These are phyloP conservation scores for Araneus ventricosus DNA, from an alignment of 1,140 invertebrate species.

Conservation along the genomic window DNA sequence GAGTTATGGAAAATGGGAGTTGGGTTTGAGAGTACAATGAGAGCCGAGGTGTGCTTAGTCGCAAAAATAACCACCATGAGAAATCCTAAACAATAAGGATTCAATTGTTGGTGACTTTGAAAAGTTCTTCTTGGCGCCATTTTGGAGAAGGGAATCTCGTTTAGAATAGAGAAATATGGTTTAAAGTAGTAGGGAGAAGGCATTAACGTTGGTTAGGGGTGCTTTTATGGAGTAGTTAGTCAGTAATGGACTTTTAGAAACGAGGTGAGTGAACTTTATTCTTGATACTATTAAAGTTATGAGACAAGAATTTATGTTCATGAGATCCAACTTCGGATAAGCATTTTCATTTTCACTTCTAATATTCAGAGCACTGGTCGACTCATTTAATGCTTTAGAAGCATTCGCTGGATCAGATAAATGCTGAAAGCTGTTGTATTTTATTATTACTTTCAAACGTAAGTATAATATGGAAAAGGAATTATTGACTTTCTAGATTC, in stretches of 20 bases:
- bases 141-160: neutral
- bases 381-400: no score
- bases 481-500: no score
- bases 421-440: no score
- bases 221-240: neutral
- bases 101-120: neutral
- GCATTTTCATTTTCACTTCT: no score
- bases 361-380: no score
- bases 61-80: neutral
- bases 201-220: neutral
- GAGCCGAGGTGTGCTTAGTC: neutral
- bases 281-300: neutral
- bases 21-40: neutral
- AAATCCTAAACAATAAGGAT: neutral
- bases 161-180: neutral
- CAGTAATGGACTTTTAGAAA: neutral
- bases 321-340: neutral
- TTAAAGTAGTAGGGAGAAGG: neutral
- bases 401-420: no score
- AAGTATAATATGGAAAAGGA: no score
- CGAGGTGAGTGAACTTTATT: neutral
- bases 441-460: no score
- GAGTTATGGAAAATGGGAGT: neutral
- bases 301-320: neutral
- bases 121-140: neutral